A percentile compares a stretch with the other conserved stretches of the same genome.
phyloP scores from a whole-genome alignment of 1,140 invertebrate species.

The Agrypnia vestita region DNA sequence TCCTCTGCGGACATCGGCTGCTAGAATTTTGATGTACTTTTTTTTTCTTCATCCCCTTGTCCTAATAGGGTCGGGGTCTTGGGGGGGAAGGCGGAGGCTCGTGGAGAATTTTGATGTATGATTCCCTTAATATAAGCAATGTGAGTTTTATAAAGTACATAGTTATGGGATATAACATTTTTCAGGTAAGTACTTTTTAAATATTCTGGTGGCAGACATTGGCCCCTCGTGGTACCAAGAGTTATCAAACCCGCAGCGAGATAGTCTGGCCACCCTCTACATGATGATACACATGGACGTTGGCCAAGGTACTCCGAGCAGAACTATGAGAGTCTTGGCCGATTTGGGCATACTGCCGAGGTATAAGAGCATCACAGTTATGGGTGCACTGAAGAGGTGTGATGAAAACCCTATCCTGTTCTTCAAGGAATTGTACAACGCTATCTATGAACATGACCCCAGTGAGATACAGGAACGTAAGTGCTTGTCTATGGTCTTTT shows the following conservation, averaged over 20 bases:
- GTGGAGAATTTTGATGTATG: no score
- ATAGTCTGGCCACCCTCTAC: neutral
- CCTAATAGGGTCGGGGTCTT: no score
- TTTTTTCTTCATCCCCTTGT: no score
- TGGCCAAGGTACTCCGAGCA: slow-evolving; percentile 19
- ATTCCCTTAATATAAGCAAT: no score
- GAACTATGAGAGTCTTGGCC: slow-evolving; percentile 9
- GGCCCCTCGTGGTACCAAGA: slow-evolving; percentile 37
- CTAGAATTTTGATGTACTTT: no score
- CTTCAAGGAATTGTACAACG: slow-evolving; percentile 22
- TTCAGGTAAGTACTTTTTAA: neutral
- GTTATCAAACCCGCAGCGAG: slow-evolving; percentile 29
- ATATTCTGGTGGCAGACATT: neutral
- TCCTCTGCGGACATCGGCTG: no score
- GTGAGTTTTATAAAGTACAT: no score
- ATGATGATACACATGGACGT: slow-evolving; percentile 29
- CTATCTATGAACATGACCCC: slow-evolving; percentile 21
- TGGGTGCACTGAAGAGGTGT: slow-evolving; percentile 12
- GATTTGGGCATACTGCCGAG: slow-evolving; percentile 28
- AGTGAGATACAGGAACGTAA: slow-evolving; percentile 6
- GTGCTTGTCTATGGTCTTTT: neutral
- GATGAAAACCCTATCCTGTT: slow-evolving; percentile 27
- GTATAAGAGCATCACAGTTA: neutral
- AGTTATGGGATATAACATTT: neutral
- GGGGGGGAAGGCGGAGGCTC: no score